Percentiles rank a stretch among this genome's conserved stretches.
Evolutionary conservation across 2,113 vertebrate species (phyloP).

Genomic region (Xenopus borealis): DNA sequence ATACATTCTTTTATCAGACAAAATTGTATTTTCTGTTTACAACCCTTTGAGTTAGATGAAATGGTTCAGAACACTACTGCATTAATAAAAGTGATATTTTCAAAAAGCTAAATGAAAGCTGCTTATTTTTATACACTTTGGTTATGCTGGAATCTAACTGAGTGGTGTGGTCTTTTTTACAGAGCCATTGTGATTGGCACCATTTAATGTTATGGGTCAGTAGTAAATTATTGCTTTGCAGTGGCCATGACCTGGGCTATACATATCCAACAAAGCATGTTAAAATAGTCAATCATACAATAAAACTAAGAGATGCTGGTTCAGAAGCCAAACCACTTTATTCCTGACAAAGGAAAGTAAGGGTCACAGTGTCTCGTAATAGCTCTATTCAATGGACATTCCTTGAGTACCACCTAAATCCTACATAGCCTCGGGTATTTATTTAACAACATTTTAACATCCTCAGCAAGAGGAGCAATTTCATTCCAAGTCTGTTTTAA

Average conservation of each 20-base stretch:
- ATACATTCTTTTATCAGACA: no score
- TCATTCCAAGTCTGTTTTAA: background rate
- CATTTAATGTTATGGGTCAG: slow-evolving; percentile 58
- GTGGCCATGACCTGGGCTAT: slow-evolving; percentile 60
- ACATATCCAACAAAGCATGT: slow-evolving; percentile 51
- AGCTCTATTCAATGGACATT: slow-evolving; percentile 20
- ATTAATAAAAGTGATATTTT: background rate
- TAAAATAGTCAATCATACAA: slow-evolving; percentile 50
- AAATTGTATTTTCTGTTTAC: no score
- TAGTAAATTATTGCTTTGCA: slow-evolving; percentile 65
- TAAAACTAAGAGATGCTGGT: slow-evolving; percentile 54
- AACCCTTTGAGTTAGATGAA: no score
- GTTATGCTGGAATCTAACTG: slow-evolving; percentile 31
- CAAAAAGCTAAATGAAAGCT: background rate
- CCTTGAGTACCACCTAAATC: slow-evolving; percentile 20
- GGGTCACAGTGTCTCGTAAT: slow-evolving; percentile 32
- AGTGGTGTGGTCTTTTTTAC: slow-evolving; percentile 42
- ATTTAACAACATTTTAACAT: slow-evolving; percentile 21
- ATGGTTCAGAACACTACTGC: no score
- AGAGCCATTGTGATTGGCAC: slow-evolving; percentile 47
- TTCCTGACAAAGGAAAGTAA: slow-evolving; percentile 42
- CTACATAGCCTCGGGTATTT: background rate
- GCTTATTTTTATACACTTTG: slow-evolving; percentile 25
- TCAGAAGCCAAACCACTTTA: slow-evolving; percentile 50
- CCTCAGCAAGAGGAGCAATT: slow-evolving; percentile 23